These are phyloP conservation scores for Acrossocheilus fasciatus DNA, from an alignment of 2,797 vertebrate species.

Conservation along the genomic window DNA sequence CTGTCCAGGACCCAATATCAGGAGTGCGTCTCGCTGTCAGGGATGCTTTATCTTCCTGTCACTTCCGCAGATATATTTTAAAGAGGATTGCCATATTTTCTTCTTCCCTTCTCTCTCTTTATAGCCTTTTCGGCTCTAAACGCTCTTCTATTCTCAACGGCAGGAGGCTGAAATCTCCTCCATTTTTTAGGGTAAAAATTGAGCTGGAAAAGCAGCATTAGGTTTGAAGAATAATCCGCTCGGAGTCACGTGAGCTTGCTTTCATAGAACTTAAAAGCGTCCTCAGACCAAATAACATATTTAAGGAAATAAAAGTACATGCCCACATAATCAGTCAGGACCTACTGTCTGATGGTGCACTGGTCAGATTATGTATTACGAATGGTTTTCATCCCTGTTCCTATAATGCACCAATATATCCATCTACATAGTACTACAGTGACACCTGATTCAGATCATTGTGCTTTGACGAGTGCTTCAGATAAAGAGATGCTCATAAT, in stretches of 20 bases:
- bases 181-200: neutral
- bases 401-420: neutral
- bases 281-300: neutral
- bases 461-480: neutral
- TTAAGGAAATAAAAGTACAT: neutral
- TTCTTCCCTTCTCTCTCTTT: conserved; percentile 53
- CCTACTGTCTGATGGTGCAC: neutral
- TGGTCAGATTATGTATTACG: neutral
- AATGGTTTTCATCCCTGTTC: neutral
- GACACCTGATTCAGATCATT: neutral
- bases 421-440: neutral
- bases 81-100: conserved; percentile 69
- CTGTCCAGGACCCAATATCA: conserved; percentile 74
- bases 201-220: conserved; percentile 60
- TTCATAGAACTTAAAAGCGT: neutral
- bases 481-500: neutral
- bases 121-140: conserved; percentile 25
- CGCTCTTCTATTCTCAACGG: conserved; percentile 11
- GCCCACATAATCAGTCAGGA: neutral
- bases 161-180: conserved; percentile 5
- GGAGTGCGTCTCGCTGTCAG: conserved; percentile 75
- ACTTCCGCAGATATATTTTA: conserved; percentile 71
- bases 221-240: conserved; percentile 18
- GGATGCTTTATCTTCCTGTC: conserved; percentile 76
- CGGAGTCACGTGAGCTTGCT: neutral